These are phyloP conservation scores for Apotomis turbidana DNA, from an alignment of 2,888 invertebrate genomes.

Conservation along the genomic window DNA sequence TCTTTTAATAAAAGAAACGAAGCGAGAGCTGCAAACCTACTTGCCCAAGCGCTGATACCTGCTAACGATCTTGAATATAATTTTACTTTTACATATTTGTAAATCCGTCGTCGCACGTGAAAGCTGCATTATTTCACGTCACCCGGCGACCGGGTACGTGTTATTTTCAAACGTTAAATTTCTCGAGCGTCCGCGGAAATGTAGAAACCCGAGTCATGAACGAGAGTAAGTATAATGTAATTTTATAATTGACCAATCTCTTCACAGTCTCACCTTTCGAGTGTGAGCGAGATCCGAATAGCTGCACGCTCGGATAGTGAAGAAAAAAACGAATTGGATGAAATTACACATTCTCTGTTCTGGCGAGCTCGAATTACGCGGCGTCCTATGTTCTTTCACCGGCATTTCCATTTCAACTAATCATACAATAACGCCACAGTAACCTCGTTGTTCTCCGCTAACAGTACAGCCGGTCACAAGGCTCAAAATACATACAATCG, in stretches of 20 bases:
- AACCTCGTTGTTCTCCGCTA: conserved; percentile 44
- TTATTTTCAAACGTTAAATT: conserved; percentile 32
- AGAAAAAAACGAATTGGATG: conserved; percentile 66
- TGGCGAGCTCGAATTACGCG: conserved; percentile 61
- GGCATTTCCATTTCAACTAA: conserved; percentile 56
- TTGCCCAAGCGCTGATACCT: conserved; percentile 21
- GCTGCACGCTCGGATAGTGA: conserved; percentile 48
- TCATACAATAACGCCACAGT: conserved; percentile 49
- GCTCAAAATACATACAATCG: conserved; percentile 10
- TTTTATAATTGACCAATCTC: conserved; percentile 55
- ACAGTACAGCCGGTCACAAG: conserved; percentile 18
- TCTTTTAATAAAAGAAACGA: conserved; percentile 20
- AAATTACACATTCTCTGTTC: conserved; percentile 69
- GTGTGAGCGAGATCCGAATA: conserved; percentile 45
- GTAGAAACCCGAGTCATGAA: conserved; percentile 51
- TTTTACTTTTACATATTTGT: conserved; percentile 29
- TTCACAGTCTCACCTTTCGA: conserved; percentile 50
- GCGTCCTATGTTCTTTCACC: conserved; percentile 62
- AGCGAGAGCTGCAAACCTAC: conserved; percentile 21
- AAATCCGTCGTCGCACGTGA: conserved; percentile 29
- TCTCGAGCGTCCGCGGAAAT: conserved; percentile 43
- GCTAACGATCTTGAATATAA: conserved; percentile 28
- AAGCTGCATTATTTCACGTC: conserved; percentile 39
- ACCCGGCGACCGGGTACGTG: conserved; percentile 28
- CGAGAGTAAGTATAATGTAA: conserved; percentile 46